phyloP scores from a whole-genome alignment of 2,797 vertebrate species.

The Sebastes cheni region DNA sequence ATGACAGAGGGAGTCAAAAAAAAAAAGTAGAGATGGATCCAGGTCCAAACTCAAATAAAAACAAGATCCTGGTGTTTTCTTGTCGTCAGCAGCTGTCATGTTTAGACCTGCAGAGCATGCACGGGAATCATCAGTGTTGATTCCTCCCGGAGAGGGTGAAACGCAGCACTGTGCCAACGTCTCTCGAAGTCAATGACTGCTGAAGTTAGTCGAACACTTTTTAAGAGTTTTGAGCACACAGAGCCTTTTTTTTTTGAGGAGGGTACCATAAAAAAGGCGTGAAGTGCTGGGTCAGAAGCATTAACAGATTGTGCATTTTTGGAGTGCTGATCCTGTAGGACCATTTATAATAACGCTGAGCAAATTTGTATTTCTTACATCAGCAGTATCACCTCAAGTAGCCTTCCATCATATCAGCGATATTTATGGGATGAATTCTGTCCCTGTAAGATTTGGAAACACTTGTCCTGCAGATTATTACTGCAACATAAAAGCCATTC shows the following conservation, averaged over 20 bases:
- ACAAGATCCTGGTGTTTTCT: conserved; percentile 21
- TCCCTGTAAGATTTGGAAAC: background rate
- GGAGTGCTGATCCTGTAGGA: background rate
- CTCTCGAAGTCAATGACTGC: background rate
- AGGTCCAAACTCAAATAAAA: conserved; percentile 24
- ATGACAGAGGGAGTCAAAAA: conserved; percentile 24
- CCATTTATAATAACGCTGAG: background rate
- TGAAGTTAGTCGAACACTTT: background rate
- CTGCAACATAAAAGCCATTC: background rate
- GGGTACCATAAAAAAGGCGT: background rate
- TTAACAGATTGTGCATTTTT: background rate
- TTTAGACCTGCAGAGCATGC: conserved; percentile 33
- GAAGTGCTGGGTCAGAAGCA: background rate
- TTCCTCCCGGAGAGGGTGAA: background rate
- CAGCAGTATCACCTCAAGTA: background rate
- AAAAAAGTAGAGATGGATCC: conserved; percentile 1
- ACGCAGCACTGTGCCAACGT: background rate
- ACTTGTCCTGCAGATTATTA: background rate
- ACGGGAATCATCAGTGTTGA: conserved; percentile 22
- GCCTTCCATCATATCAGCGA: background rate
- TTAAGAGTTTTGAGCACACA: background rate
- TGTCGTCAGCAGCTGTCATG: conserved; percentile 42
- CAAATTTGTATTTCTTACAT: background rate
- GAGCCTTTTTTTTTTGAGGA: background rate
- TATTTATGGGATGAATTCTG: background rate